Evolutionary conservation across 1,140 invertebrate species (phyloP).

Genomic region (Liolophura sinensis): DNA sequence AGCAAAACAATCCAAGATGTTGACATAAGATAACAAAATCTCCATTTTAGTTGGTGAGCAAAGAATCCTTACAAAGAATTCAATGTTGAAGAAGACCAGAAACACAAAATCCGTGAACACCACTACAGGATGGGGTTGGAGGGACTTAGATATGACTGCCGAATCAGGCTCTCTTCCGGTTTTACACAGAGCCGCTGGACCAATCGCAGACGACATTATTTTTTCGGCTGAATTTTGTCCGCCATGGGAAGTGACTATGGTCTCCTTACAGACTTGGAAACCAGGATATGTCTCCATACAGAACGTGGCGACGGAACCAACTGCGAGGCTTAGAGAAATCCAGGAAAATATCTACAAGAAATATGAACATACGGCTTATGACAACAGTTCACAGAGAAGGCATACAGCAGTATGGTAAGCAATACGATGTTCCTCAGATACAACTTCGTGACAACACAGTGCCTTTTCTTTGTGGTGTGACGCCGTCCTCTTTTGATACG

Average conservation of each 20-base stretch:
- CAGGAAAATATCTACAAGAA: conserved; percentile 50
- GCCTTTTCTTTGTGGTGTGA: no score
- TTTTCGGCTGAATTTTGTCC: no score
- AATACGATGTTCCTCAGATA: no score
- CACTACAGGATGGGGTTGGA: conserved; percentile 37
- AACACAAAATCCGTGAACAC: conserved; percentile 47
- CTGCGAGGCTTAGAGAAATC: conserved; percentile 50
- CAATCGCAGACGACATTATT: no score
- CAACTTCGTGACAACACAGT: no score
- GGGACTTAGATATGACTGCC: conserved; percentile 2
- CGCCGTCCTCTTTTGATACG: no score
- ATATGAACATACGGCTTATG: no score
- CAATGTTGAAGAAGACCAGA: conserved; percentile 51
- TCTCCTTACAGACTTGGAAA: conserved; percentile 34
- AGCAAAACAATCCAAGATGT: conserved; percentile 52
- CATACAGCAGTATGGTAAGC: no score
- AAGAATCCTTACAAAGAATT: conserved; percentile 45
- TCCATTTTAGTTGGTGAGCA: conserved; percentile 47
- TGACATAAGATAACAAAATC: conserved; percentile 46
- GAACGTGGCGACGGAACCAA: conserved; percentile 51
- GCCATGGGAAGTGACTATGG: conserved; percentile 8
- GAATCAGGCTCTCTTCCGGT: no score
- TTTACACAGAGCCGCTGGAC: no score
- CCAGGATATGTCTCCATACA: conserved; percentile 47
- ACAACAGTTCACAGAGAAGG: no score